phyloP scores from a whole-genome alignment of 2,888 invertebrate genomes.

The Bibio marci region DNA sequence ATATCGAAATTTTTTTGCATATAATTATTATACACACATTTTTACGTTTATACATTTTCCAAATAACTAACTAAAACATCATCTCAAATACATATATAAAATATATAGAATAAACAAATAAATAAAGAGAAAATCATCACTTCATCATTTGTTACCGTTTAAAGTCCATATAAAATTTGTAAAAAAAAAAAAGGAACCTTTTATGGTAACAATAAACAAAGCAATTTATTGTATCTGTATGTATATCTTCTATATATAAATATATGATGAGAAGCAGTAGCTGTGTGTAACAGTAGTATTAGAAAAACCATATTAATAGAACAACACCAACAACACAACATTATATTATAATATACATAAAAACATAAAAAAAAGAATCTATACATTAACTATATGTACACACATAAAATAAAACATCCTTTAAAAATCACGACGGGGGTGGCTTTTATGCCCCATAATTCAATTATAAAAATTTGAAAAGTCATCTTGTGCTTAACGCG shows the following conservation, averaged over 20 bases:
- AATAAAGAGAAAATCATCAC: slow-evolving; percentile 2
- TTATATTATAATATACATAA: too few relatives aligned
- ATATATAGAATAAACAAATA: too few relatives aligned
- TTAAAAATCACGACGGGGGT: slow-evolving; percentile 3
- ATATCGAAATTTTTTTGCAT: too few relatives aligned
- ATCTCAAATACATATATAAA: too few relatives aligned
- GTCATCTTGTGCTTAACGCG: slow-evolving; percentile 1
- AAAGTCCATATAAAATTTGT: slow-evolving; percentile 1
- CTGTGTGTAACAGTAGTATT: neutral
- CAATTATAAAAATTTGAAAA: slow-evolving; percentile 2
- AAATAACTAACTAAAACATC: too few relatives aligned
- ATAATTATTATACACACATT: too few relatives aligned
- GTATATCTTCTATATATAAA: too few relatives aligned
- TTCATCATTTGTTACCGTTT: slow-evolving; percentile 4
- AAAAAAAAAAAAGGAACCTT: neutral
- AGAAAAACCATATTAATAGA: too few relatives aligned
- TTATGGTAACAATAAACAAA: slow-evolving; percentile 2
- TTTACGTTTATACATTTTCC: too few relatives aligned
- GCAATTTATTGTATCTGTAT: neutral
- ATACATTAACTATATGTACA: too few relatives aligned
- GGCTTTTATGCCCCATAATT: slow-evolving; percentile 2
- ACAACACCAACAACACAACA: too few relatives aligned
- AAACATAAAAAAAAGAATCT: too few relatives aligned
- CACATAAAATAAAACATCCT: neutral
- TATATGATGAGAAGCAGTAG: neutral